Evolutionary conservation across 1,140 invertebrate species (phyloP), one percentile per base, ranked within the genome.

Genomic region (Scaptomyza hsui): DNA sequence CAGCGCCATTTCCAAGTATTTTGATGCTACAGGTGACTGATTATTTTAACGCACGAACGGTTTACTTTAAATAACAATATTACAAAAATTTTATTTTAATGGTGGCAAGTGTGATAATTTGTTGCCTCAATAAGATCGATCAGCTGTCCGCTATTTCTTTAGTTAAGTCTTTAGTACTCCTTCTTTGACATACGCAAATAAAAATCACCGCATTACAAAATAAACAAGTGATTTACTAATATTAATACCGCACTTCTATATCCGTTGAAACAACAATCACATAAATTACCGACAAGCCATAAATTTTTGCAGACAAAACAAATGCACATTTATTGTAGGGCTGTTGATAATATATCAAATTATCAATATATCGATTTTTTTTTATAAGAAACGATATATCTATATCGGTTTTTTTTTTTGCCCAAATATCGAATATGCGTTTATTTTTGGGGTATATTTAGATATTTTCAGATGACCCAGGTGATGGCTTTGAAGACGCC

Each of bases 101-200:
- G 41, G 77, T 81, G 75, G 82, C 81, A 86, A 82, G 81, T 86
- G 82, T 81, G 81, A 75, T 55, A 60, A 74, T 64, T 62, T 73
- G 59, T 24, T 41, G n/a, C 44, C 48, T 45, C 12, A 37, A 32
- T 16, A 21, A 55, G 26, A 45, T 24, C 26, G 78, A 86, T 85
- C 81, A 85, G 81, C 81, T 85, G 73, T 62, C 73, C 56, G 45
- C 59, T 73, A 41, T 68, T 57, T 64, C 32, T 77, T 72, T 41
- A 24, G 5, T 26, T 73, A 19, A 53, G 16, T 48, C 16, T 39
- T 41, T 37, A 21, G 56, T 21, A 59, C 19, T 39, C 48, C 7
- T 56, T 37, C 15, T 19, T 44, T 26, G 49, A 65, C 37, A 70
- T 52, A 68, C 39, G 67, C 37, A 47, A 64, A 49, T 59, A 61